Evolutionary conservation across 2,888 invertebrate genomes (phyloP), one percentile per base, ranked within the genome.

Genomic region (Dynastes grantii): DNA sequence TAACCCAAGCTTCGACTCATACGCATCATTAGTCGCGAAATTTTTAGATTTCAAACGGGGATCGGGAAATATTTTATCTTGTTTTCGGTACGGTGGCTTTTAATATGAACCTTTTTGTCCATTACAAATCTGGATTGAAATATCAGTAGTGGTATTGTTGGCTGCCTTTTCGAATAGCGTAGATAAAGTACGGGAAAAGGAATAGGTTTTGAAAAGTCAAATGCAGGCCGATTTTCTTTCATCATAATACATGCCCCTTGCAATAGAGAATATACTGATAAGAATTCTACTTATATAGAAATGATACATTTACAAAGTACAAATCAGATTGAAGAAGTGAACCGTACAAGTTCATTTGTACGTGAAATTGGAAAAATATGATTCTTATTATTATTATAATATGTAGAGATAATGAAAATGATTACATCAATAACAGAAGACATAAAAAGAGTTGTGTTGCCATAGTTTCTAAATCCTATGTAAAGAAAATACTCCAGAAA

Each of bases 11-110:
- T 67, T 75, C 76, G 81, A 80, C 78, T 82, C 81, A 81, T 79
- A 81, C 81, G 82, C 82, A 79, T 82, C 81, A 81, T 82, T 82
- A 81, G 82, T 78, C 78, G 79, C 77, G 82, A 79, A 80, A 81
- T 80, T 81, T 82, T 79, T 80, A 81, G 81, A 82, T 82, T 81
- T 81, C 79, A 76, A 70, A 29, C 51, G 63, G 63, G 63, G 29
- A 70, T 45, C 70, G 45, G 70, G 71, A 77, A 77, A 80, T 80
- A 80, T 80, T 80, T 80, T 80, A 80, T 78, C 80, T 80, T 78
- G 65, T 75, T 78, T 71, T 70, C 78, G 80, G 53, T 80, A 80
- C 78, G 71, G 37, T 78, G 78, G 65, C 64, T 80, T 78, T 76
- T 80, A 80, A 80, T 80, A 80, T 76, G 80, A 77, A 73, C 76